phyloP scores from a whole-genome alignment of 2,797 vertebrate genomes.

The Protosalanx chinensis region DNA sequence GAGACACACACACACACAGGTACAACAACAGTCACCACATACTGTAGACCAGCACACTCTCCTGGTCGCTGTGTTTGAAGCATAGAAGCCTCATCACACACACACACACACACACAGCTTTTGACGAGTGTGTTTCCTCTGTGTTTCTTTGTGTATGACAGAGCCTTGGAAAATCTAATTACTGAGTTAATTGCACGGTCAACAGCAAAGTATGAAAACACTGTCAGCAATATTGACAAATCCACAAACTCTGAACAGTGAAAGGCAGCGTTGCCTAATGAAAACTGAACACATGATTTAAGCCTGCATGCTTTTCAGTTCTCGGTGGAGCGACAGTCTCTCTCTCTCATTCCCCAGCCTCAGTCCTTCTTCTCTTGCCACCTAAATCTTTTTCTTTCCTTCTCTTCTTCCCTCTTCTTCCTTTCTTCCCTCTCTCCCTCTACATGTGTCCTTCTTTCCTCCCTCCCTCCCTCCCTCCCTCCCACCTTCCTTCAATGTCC shows the following conservation, averaged over 20 bases:
- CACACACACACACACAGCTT: neutral
- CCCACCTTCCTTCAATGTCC: neutral
- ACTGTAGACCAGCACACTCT: neutral
- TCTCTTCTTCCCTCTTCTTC: neutral
- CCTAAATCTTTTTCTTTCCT: neutral
- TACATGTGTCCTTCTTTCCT: neutral
- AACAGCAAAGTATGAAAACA: slow-evolving; percentile 4
- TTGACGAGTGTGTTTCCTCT: neutral
- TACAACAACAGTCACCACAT: neutral
- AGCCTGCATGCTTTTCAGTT: neutral
- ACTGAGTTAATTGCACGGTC: slow-evolving; percentile 2
- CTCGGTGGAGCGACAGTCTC: neutral
- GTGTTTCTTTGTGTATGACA: neutral
- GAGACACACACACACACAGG: neutral
- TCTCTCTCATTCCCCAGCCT: neutral
- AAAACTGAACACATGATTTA: neutral
- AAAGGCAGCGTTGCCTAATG: neutral
- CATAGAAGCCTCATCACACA: slow-evolving; percentile 3
- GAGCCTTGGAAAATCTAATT: slow-evolving; percentile 2
- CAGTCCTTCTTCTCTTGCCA: neutral
- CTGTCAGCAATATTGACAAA: slow-evolving; percentile 4
- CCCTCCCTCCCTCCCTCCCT: neutral
- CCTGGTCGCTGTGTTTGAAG: neutral
- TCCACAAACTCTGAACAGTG: neutral
- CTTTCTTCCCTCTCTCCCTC: neutral